phyloP scores from a whole-genome alignment of 2,888 invertebrate species.

The Lithodes maja region DNA sequence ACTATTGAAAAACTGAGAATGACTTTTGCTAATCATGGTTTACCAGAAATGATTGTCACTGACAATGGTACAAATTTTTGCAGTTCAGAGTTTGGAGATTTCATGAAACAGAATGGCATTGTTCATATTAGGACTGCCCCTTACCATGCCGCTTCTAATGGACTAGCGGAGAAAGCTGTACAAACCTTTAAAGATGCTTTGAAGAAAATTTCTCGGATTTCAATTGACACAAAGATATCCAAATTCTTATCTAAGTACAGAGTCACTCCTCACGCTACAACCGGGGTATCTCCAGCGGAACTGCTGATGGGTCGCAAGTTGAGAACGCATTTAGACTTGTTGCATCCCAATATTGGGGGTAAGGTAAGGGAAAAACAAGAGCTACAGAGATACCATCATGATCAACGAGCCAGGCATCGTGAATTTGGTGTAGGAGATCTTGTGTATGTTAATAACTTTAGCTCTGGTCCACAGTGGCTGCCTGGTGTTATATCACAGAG shows the following conservation, averaged over 20 bases:
- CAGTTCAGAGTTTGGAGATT: slow-evolving; percentile 18
- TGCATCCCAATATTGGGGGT: background rate
- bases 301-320: background rate
- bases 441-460: slow-evolving; percentile 19
- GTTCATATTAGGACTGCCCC: slow-evolving; percentile 6
- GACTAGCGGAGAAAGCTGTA: slow-evolving; percentile 12
- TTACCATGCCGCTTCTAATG: background rate
- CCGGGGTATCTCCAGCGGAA: slow-evolving; percentile 14
- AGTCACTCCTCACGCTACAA: slow-evolving; percentile 3
- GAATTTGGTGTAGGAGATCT: background rate
- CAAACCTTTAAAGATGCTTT: background rate
- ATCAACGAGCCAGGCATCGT: background rate
- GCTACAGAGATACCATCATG: slow-evolving; percentile 17
- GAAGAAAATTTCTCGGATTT: background rate
- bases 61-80: slow-evolving; percentile 9
- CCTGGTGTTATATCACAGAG: slow-evolving; percentile 8
- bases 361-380: background rate
- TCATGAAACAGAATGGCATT: slow-evolving; percentile 14
- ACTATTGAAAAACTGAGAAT: background rate
- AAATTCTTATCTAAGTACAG: background rate
- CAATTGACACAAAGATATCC: background rate
- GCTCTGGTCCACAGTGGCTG: slow-evolving; percentile 21
- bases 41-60: background rate
- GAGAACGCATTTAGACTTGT: slow-evolving; percentile 7
- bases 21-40: slow-evolving; percentile 16